These are phyloP conservation scores for Ephydatia muelleri DNA, from an alignment of 37 sponge, comb jelly and placozoan species.

Conservation along the genomic window DNA sequence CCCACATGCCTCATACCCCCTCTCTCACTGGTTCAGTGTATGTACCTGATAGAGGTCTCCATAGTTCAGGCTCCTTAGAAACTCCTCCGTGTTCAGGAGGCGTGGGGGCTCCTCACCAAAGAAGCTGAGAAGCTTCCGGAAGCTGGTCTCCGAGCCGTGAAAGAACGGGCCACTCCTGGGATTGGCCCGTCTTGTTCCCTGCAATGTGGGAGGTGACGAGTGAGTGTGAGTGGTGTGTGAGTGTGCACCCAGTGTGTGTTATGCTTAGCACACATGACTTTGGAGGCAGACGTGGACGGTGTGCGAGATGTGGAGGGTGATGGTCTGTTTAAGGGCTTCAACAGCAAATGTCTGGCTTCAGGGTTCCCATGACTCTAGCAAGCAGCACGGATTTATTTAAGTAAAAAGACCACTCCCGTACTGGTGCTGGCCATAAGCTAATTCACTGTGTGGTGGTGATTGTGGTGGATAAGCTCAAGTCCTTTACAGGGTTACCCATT, in stretches of 20 bases:
- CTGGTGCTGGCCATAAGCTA: background rate
- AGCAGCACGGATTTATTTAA: background rate
- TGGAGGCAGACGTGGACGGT: no score
- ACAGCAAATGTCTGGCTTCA: background rate
- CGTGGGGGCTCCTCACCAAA: slow-evolving; percentile 70
- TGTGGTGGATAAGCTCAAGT: background rate
- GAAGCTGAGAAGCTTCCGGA: slow-evolving; percentile 59
- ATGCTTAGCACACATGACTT: no score
- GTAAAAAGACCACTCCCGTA: background rate
- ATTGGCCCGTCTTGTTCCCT: background rate
- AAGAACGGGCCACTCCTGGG: slow-evolving; percentile 1
- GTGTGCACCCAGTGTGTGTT: no score
- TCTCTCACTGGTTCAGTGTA: no score
- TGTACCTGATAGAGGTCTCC: slow-evolving; percentile 46
- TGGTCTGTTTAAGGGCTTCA: background rate
- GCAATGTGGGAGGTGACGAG: background rate
- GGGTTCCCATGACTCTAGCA: background rate
- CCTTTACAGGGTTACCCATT: no score
- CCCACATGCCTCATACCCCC: background rate
- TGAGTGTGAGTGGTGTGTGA: background rate
- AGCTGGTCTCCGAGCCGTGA: slow-evolving; percentile 31
- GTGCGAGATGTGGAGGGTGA: background rate
- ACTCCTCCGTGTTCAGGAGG: slow-evolving; percentile 34
- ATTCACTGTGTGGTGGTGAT: background rate
- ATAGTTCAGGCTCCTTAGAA: slow-evolving; percentile 59